Evolutionary conservation across 2,888 invertebrate species (phyloP).

Genomic region (Dysmachus trigonus): DNA sequence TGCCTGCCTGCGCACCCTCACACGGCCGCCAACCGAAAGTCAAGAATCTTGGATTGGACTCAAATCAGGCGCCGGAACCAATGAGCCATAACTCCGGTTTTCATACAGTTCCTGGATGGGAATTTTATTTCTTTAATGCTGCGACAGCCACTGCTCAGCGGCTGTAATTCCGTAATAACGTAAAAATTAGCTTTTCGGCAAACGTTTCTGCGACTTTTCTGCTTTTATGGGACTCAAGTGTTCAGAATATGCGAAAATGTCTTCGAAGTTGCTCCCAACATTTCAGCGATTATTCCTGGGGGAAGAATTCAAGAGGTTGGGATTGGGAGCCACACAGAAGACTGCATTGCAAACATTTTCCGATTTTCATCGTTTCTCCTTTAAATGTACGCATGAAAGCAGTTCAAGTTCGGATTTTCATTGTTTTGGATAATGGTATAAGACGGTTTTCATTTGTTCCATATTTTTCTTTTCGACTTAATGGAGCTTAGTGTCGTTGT

Average conservation of each 20-base stretch:
- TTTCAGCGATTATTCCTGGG: neutral
- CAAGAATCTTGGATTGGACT: conserved; percentile 16
- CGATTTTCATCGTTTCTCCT: neutral
- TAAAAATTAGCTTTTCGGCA: neutral
- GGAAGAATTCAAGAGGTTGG: neutral
- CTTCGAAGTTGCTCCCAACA: neutral
- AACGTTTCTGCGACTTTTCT: neutral
- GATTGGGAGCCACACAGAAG: neutral
- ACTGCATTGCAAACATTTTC: neutral
- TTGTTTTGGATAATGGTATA: neutral
- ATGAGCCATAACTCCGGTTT: conserved; percentile 22
- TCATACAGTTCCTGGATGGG: conserved; percentile 12
- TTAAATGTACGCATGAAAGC: neutral
- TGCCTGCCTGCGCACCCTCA: neutral
- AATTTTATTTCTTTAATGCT: conserved; percentile 24
- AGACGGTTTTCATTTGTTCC: no score
- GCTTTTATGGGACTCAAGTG: neutral
- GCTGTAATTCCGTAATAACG: neutral
- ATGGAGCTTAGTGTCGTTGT: no score
- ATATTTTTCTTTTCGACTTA: no score
- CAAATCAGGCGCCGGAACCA: conserved; percentile 12
- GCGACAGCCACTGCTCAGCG: neutral
- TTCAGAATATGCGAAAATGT: neutral
- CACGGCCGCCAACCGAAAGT: neutral
- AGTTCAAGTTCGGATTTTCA: neutral